Base-by-base conservation (phyloP, 2,113 vertebrate species). In the Mus spicilegus region DNA sequence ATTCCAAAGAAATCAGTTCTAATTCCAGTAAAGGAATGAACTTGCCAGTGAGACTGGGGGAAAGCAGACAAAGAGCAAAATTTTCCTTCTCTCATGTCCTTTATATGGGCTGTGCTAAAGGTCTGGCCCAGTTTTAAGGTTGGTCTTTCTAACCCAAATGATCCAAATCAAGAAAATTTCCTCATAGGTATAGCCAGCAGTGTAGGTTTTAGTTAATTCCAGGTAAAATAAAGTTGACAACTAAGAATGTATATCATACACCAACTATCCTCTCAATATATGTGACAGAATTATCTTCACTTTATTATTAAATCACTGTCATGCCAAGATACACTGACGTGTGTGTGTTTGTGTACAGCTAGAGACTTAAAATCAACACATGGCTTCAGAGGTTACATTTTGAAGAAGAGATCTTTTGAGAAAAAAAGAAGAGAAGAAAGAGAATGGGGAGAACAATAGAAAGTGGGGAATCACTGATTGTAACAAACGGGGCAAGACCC, bases 361-460 rank as follows among this genome's bases (percentile, higher is more conserved):
- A 24, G 51, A 10, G 33, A 87, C 42, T 77, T 63, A 73, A 89
- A 90, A 54, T 20, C 63, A 85, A 19, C 33, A 54, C 70, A 61
- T 82, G 54, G 33, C 63, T 94, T 92, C 46, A 69, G 54, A 39
- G 36, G 22, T n/a, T 39, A 61, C 3, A 26, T 13, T 61, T 61
- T 82, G 58, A 91, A 93, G 54, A 95, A 87, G 82, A 69, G 19
- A 20, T 69, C 67, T 81, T 75, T 61, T 46, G 51, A 89, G 42
- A 39, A 85, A 73, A 49, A 78, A 30, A 58, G 49, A 28, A 91
- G 11, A 42, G 7, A 67, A 2, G 42, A 22, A 8, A 8, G 39
- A 3, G 9, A 16, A 7, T 19, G 89, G 3, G 89, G 42, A 33
- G 24, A 90, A 86, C 33, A 80, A 91, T 80, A 89, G n/a, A 86